These are phyloP conservation scores for Rhyacophila evoluta DNA, from an alignment of 2,888 invertebrate species.

Conservation along the genomic window DNA sequence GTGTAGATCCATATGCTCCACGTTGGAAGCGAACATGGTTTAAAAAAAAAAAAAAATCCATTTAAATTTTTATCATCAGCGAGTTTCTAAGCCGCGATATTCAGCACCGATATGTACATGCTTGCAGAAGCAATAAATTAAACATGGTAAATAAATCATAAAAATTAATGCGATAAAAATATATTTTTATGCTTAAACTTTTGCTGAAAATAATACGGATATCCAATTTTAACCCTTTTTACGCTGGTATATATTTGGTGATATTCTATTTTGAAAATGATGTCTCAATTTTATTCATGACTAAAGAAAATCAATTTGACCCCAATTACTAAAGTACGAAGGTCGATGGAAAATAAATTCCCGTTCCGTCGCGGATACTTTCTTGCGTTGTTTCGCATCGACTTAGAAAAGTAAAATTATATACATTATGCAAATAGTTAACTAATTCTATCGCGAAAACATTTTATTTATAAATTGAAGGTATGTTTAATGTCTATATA, in stretches of 20 bases:
- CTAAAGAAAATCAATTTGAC: neutral
- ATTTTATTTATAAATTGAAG: neutral
- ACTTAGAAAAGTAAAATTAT: neutral
- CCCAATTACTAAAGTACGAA: neutral
- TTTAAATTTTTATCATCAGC: no score
- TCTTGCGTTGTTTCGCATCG: neutral
- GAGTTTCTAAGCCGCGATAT: no score
- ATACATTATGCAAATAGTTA: neutral
- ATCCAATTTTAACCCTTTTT: no score
- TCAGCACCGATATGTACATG: no score
- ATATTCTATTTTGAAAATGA: neutral
- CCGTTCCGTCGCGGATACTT: neutral
- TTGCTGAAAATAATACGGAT: no score
- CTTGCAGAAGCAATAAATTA: no score
- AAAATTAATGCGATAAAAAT: no score
- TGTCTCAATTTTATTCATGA: constrained; percentile 6
- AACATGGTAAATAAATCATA: no score
- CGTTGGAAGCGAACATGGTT: no score
- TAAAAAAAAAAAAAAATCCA: no score
- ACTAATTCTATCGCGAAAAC: neutral
- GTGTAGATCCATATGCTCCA: no score
- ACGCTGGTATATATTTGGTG: neutral
- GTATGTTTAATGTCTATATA: neutral
- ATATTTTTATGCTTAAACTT: no score
- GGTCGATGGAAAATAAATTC: neutral